Base-by-base conservation (phyloP, 2,797 vertebrate genomes). In the Clarias laeviceps region DNA sequence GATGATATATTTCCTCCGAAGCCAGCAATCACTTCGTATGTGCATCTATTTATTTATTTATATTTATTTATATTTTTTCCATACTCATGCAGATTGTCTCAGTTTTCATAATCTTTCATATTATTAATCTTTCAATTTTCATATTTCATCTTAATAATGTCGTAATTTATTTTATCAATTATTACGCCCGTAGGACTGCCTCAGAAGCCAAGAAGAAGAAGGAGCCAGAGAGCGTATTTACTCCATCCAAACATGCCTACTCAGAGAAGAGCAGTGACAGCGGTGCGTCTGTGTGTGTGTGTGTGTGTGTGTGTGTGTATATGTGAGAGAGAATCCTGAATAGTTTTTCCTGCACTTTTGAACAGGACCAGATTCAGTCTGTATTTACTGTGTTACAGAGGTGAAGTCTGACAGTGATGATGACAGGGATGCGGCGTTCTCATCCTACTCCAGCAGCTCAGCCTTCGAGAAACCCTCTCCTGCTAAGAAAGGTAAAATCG, bases 381-480 rank as follows among this genome's bases (percentile, higher is more conserved):
- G 37, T 83, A 34, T 34, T 34, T n/a, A 64, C 18, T 61, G 61
- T 80, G 80, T 65, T 82, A 64, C 88, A 98, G 98, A 98, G 83
- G 95, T 94, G 90, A 98, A 97, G 94, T 96, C 96, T 12, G 96
- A 97, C 92, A 98, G 96, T 56, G 97, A 98, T 6, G 96, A 96
- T 80, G 96, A 96, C 92, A 92, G 93, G 66, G 86, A 91, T 66
- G 95, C 94, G 0, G 91, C 94, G 45, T 97, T 97, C 92, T 97
- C 97, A 80, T 95, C 97, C 0, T 96, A 96, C 90, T 96, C 97
- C 94, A 95, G 94, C 91, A 94, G 95, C 88, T 97, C 97, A 62
- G 95, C 93, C 8, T 95, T 96, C 74, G 96, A 97, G 86, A 98
- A 97, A 93, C 89, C 94, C 73, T 93, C 93, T 73, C 92, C 96